Conservation (phyloP, 2,113 vertebrate species). For the Sebastes fasciatus region DNA sequence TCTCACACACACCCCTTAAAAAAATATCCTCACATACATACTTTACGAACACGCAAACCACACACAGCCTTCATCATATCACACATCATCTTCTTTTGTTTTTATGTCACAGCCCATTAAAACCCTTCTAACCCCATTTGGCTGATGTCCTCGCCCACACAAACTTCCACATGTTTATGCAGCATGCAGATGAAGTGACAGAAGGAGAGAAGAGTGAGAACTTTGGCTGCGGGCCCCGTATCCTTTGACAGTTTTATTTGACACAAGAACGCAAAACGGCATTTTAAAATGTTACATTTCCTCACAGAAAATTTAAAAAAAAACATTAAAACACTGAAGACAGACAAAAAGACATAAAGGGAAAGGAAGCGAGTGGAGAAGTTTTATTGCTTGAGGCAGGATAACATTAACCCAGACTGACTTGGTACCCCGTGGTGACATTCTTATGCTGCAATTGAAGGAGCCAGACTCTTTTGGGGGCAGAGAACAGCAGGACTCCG, state of each 20-base stretch:
- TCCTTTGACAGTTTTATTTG: not conserved
- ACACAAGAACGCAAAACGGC: not conserved
- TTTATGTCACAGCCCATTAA: conserved; percentile 66
- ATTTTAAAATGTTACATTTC: not conserved
- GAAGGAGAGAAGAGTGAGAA: not conserved
- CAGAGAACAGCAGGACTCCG: conserved; percentile 24
- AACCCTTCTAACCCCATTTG: conserved; percentile 53
- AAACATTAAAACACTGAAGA: not conserved
- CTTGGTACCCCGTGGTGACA: conserved; percentile 30
- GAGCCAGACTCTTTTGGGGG: conserved; percentile 31
- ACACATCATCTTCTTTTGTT: conserved; percentile 31
- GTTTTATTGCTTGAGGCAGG: conserved; percentile 20
- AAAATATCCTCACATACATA: not conserved
- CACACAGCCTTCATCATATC: conserved; percentile 26
- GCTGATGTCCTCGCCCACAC: conserved; percentile 44
- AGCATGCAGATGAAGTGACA: not conserved
- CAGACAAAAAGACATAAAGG: not conserved
- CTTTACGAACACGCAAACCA: not conserved
- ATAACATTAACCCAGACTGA: conserved; percentile 36
- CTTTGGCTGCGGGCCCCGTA: conserved; percentile 4
- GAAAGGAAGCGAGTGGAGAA: not conserved
- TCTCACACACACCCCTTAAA: not conserved
- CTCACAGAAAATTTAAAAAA: not conserved
- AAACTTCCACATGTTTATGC: conserved; percentile 23
- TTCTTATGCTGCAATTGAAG: conserved; percentile 2